Conservation (phyloP, 2,113 vertebrate species). For the Callopanchax toddi region DNA sequence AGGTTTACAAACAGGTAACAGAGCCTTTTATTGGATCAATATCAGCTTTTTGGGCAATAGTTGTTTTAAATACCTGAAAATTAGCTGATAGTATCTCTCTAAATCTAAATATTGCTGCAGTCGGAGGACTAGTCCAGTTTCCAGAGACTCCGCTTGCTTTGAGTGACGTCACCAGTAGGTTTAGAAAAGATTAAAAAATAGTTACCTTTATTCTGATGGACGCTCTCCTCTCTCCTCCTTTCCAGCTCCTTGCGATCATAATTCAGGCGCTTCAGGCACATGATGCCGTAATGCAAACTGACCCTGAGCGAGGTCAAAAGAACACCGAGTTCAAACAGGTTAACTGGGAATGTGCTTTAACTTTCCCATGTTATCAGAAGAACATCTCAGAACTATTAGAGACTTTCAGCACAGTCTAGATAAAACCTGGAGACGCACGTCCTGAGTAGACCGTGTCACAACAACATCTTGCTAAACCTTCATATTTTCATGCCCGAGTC, state of each 20-base stretch:
- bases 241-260: slow-evolving; percentile 94
- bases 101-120: no score
- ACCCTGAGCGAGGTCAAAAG: slow-evolving; percentile 79
- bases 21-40: no score
- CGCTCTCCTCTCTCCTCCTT: slow-evolving; percentile 87
- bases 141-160: no score
- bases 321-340: slow-evolving; percentile 39
- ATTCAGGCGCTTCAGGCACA: slow-evolving; percentile 94
- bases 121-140: no score
- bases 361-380: slow-evolving; percentile 21
- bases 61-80: no score
- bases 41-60: no score
- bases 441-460: neutral
- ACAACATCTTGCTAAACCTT: slow-evolving; percentile 20
- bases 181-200: no score
- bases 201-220: slow-evolving; percentile 88
- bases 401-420: slow-evolving; percentile 5
- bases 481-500: no score
- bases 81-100: no score
- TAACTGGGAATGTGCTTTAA: slow-evolving; percentile 17
- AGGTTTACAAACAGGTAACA: no score
- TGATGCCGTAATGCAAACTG: slow-evolving; percentile 93
- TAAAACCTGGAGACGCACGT: neutral
- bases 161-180: no score
- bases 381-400: slow-evolving; percentile 23